A percentile compares a stretch with the other conserved stretches of the same genome.
Evolutionary conservation across 2,797 vertebrate genomes (phyloP).

Genomic region (Channallabes apus): DNA sequence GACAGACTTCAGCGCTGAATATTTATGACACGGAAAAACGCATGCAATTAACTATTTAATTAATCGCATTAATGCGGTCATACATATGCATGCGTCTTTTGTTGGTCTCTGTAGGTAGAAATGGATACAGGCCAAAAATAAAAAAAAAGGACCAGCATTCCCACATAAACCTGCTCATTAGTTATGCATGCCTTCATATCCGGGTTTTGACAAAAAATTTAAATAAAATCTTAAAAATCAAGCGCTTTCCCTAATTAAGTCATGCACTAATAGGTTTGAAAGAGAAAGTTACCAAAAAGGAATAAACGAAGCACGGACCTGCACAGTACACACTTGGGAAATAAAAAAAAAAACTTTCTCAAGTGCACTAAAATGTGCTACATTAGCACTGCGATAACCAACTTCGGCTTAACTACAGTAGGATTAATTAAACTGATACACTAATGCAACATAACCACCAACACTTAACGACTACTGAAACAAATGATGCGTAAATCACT

Average conservation of each 20-base stretch:
- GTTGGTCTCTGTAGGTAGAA: constrained; percentile 67
- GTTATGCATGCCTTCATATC: not conserved
- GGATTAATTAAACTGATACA: not conserved
- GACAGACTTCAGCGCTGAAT: constrained; percentile 67
- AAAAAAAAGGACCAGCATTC: not conserved
- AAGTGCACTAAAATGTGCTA: not conserved
- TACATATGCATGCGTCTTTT: constrained; percentile 75
- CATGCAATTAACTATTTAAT: constrained; percentile 78
- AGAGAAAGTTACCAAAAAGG: not conserved
- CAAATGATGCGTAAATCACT: constrained; percentile 50
- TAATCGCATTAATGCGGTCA: constrained; percentile 75
- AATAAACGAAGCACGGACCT: not conserved
- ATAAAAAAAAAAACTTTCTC: not conserved
- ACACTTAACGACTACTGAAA: not conserved
- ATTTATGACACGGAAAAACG: constrained; percentile 74
- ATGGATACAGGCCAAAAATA: not conserved
- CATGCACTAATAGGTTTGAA: not conserved
- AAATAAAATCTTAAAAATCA: no score
- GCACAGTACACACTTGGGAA: not conserved
- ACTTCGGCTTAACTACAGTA: not conserved
- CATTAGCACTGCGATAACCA: not conserved
- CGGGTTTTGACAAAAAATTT: not conserved
- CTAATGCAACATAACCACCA: not conserved
- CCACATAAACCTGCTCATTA: not conserved
- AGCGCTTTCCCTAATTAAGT: not conserved